Conservation (phyloP, 92 coral and sea anemone genomes). For the Epizoanthus illoricatus region DNA sequence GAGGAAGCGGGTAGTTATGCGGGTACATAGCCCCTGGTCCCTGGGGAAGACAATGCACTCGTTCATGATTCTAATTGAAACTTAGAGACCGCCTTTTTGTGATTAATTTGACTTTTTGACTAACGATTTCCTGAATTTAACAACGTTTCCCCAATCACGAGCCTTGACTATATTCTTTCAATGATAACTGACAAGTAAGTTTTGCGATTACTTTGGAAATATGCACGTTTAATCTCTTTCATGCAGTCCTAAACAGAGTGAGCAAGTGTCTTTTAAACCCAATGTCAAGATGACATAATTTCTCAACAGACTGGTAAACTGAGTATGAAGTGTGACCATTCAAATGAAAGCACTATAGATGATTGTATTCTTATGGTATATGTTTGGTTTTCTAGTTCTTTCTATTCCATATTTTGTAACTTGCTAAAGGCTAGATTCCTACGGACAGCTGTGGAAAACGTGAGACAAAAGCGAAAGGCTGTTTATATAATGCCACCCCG, state of each 20-base stretch:
- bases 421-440: slow-evolving; percentile 4
- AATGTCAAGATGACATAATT: too few relatives aligned
- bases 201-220: background rate
- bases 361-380: too few relatives aligned
- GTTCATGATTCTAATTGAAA: background rate
- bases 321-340: too few relatives aligned
- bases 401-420: too few relatives aligned
- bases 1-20: too few relatives aligned
- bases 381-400: too few relatives aligned
- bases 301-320: too few relatives aligned
- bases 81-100: slow-evolving; percentile 4
- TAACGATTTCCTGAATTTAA: slow-evolving; percentile 12
- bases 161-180: background rate
- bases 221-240: too few relatives aligned
- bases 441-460: slow-evolving; percentile 24
- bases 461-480: background rate
- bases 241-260: too few relatives aligned
- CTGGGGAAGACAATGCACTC: background rate
- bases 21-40: background rate
- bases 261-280: too few relatives aligned
- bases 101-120: slow-evolving; percentile 30
- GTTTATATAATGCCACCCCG: background rate
- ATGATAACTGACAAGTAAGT: slow-evolving; percentile 1
- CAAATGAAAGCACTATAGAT: too few relatives aligned
- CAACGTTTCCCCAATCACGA: slow-evolving; percentile 1